Base-by-base conservation (phyloP, 92 coral and sea anemone species). In the Pocillopora meandrina region DNA sequence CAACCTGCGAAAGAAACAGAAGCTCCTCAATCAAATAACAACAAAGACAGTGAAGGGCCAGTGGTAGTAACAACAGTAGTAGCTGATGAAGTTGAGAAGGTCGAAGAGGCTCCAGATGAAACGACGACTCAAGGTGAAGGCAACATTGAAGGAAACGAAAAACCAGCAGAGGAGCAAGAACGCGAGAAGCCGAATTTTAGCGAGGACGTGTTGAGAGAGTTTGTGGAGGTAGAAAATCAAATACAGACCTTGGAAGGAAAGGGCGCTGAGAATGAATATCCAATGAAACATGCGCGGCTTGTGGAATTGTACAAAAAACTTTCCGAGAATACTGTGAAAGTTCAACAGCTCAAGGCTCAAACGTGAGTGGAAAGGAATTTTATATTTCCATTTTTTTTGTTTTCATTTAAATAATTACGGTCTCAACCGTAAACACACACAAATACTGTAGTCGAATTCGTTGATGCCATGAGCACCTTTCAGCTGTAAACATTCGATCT, bases 131-230 rank as follows among this genome's bases (percentile, higher is more conserved):
- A 90, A 68, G 78, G 77, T 14, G 76, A 76, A 70, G 74, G 16
- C 10, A 52, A 77, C 18, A 19, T 87, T 56, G 85, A 61, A 33
- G 81, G 15, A 31, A 78, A 69, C 21, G 71, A 15, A 0, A 89
- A 84, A 18, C 80, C 17, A 56, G 86, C 56, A n/a, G 36, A 76
- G 21, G 80, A 70, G 0, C 83, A 77, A 70, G 92, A 89, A 81
- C 90, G 84, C 18, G 92, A 84, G 65, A 92, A 94, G 42, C 98
- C 98, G 18, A 86, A 94, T 65, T 94, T 94, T 66, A 91, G 90
- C 75, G 97, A 96, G 79, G 97, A 92, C 20, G 86, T 85, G 10
- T 84, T 96, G 35, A 90, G 89, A 78, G 92, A 92, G 10, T 92
- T 94, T 78, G 95, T 94, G 34, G 94, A 92, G 20, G 77, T 94